Conservation (phyloP, 2,113 vertebrate genomes). For the Orycteropus afer region DNA sequence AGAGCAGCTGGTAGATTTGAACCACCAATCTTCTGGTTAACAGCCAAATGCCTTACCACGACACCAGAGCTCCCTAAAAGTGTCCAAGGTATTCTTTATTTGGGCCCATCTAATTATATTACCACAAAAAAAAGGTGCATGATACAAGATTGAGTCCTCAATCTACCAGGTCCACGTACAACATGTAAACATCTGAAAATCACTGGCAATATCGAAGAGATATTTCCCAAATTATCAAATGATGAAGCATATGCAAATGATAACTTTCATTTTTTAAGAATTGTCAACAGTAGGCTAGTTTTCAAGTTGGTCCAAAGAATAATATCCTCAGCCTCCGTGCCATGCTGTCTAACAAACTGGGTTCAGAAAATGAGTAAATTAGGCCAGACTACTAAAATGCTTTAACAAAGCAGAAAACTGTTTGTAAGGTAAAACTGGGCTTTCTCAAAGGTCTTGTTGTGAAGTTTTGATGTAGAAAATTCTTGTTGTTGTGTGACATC, state of each 20-base stretch:
- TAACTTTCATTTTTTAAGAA: constrained; percentile 12
- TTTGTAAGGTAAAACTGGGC: not conserved
- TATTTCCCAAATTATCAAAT: constrained; percentile 15
- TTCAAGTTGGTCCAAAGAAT: not conserved
- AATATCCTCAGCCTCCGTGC: not conserved
- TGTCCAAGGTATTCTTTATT: not conserved
- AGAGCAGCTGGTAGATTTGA: no score
- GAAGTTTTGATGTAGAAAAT: constrained; percentile 31
- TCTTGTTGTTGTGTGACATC: not conserved
- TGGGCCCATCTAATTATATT: not conserved
- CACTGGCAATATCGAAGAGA: not conserved
- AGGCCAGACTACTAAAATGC: constrained; percentile 36
- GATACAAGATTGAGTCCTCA: not conserved
- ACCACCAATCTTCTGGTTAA: no score
- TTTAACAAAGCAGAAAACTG: constrained; percentile 8
- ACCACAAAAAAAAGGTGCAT: not conserved
- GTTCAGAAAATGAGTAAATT: constrained; percentile 33
- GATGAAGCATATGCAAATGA: not conserved
- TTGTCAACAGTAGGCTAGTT: not conserved
- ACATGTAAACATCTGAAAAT: constrained; percentile 32
- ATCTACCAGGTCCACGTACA: not conserved
- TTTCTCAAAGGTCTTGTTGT: constrained; percentile 33
- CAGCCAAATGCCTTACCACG: no score
- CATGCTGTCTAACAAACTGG: not conserved
- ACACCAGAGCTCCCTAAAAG: no score